Percentiles rank a stretch among this genome's conserved stretches.
phyloP scores from a whole-genome alignment of 2,113 vertebrate species.

The Zosterops pallidus region DNA sequence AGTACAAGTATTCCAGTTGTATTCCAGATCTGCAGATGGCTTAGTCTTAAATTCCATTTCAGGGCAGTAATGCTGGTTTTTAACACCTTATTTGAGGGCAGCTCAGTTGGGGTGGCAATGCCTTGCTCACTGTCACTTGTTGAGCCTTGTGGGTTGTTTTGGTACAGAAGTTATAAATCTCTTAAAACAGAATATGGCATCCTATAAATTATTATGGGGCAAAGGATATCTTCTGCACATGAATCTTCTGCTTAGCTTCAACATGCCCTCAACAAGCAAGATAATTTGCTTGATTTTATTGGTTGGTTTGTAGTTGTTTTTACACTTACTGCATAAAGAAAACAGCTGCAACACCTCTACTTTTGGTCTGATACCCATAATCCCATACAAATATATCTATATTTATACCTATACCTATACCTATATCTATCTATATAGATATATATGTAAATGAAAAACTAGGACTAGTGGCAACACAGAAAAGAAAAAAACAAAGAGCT shows the following conservation, averaged over 20 bases:
- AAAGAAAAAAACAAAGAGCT: neutral
- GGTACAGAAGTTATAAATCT: neutral
- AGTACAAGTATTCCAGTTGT: neutral
- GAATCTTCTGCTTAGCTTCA: neutral
- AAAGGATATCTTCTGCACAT: neutral
- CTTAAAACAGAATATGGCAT: neutral
- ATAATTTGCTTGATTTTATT: neutral
- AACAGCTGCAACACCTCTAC: neutral
- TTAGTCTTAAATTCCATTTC: neutral
- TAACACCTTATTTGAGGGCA: neutral
- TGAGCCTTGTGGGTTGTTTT: neutral
- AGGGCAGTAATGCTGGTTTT: neutral
- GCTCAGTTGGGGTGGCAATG: neutral
- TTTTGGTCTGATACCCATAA: neutral
- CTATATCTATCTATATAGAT: too few relatives aligned
- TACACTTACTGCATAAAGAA: neutral
- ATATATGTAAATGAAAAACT: neutral
- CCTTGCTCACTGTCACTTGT: neutral
- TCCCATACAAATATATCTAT: neutral
- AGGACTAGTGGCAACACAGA: too few relatives aligned
- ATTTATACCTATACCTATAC: too few relatives aligned
- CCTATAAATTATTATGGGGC: neutral
- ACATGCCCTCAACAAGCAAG: neutral
- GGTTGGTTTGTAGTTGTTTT: neutral
- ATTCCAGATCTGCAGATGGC: neutral